Evolutionary conservation across 53 echinoderm and acorn worm genomes (phyloP), one percentile per base, ranked within the genome.

Genomic region (Paracentrotus lividus): DNA sequence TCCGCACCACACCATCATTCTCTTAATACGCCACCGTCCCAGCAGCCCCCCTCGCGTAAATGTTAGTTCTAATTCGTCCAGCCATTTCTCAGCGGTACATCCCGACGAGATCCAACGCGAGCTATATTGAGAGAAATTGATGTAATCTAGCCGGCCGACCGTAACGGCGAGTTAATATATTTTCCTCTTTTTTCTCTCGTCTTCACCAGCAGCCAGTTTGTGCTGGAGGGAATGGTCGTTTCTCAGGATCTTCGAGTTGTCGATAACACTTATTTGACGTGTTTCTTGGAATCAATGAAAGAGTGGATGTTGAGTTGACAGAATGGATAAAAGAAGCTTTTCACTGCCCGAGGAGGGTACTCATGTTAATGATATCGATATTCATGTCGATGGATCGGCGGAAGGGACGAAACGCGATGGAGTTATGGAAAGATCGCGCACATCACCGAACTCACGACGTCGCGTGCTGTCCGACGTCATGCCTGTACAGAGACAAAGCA

Each of bases 251-350:
- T 32, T 72, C 15, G 38, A 40, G 72, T 72, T 36, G 32, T 6
- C 40, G 20, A 20, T 13, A 72, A 38, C 40, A 15, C 36, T 72
- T 72, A 40, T 72, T 72, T 47, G 47, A 26, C 81, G 45, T 81
- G 81, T 8, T n/a, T 81, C 42, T n/a, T 8, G 26, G 47, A 45
- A 6, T 81, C 47, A 47, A 81, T 47, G 81, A 47, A 5, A 81
- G 47, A 45, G 81, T 81, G 47, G 45, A n/a, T 87, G 12, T 56
- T 10, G 56, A 54, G 16, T 55, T 55, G 87, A 68, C 27, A 75
- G 43, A 31, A 91, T 91, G 92, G 78, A 92, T 36, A 78, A 78
- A 57, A 92, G 92, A 40, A 92, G 92, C 58, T 92, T 51, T 43
- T 92, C 92, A n/a, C 72, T 92, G 54, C 92, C 92, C 40, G 92